Evolutionary conservation across 2,888 invertebrate species (phyloP).

Genomic region (Stegana nigrithorax): DNA sequence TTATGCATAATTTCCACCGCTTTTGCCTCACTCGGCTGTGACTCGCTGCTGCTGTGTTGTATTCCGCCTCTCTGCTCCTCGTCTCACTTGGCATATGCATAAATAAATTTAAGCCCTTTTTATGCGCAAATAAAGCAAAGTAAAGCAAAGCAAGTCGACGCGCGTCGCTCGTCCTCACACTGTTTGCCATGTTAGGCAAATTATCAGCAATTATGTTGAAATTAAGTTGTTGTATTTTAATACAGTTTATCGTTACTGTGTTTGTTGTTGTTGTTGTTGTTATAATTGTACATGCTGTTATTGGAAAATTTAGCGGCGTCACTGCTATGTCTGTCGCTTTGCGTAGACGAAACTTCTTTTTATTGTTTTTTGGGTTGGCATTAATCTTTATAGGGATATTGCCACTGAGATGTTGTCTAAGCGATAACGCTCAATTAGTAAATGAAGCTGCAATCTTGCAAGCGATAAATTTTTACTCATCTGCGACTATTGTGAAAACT

Average conservation of each 20-base stretch:
- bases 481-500: too few species aligned
- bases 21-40: too few species aligned
- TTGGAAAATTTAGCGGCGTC: too few species aligned
- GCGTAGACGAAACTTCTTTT: not conserved
- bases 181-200: conserved; percentile 9
- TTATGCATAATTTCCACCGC: conserved; percentile 53
- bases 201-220: conserved; percentile 17
- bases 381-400: not conserved
- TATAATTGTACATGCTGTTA: too few species aligned
- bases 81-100: not conserved
- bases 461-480: conserved; percentile 52
- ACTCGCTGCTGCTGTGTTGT: too few species aligned
- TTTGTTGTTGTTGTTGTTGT: not conserved
- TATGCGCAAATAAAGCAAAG: not conserved
- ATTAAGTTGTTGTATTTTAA: conserved; percentile 14
- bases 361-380: too few species aligned
- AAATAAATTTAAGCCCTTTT: conserved; percentile 17
- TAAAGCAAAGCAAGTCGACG: not conserved
- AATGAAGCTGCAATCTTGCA: conserved; percentile 61
- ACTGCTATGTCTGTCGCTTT: not conserved
- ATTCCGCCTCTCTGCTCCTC: not conserved
- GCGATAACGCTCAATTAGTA: conserved; percentile 42
- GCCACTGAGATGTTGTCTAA: conserved; percentile 12
- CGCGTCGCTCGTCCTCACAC: too few species aligned
- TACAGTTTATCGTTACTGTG: not conserved